Evolutionary conservation across 2,797 vertebrate species (phyloP).

Genomic region (Sebastes wilsoni): DNA sequence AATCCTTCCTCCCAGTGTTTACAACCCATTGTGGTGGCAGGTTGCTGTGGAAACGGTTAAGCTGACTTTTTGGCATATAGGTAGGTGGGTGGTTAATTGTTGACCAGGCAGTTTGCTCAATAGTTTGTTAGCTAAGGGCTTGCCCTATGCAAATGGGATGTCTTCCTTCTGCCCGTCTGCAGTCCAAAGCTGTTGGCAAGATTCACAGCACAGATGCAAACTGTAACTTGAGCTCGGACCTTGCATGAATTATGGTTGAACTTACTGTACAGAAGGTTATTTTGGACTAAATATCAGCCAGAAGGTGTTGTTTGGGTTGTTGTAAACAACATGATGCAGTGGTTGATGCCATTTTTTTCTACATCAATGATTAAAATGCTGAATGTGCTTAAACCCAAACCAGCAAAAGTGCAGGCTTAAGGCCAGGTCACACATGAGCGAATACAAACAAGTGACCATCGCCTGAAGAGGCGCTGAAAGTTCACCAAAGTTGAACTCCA

Average conservation of each 20-base stretch:
- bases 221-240: background rate
- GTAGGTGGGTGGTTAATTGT: constrained; percentile 45
- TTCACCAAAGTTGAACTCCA: too few relatives aligned
- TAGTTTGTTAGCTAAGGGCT: background rate
- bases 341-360: background rate
- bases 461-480: too few relatives aligned
- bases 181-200: background rate
- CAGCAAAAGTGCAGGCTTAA: too few relatives aligned
- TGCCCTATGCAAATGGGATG: constrained; percentile 3
- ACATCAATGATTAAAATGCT: too few relatives aligned
- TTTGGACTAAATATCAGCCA: background rate
- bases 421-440: too few relatives aligned
- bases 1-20: constrained; percentile 37
- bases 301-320: background rate
- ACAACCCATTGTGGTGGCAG: constrained; percentile 20
- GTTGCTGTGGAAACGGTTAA: constrained; percentile 61
- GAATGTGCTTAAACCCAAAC: too few relatives aligned
- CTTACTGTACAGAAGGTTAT: background rate
- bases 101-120: constrained; percentile 18
- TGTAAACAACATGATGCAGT: background rate
- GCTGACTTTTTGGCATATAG: constrained; percentile 7
- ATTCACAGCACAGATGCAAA: constrained; percentile 2
- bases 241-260: background rate
- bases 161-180: constrained; percentile 1
- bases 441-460: too few relatives aligned